Percentiles rank a stretch among this genome's conserved stretches.
These are phyloP conservation scores for Lobophora halterata DNA, from an alignment of 2,888 invertebrate genomes.

Conservation along the genomic window DNA sequence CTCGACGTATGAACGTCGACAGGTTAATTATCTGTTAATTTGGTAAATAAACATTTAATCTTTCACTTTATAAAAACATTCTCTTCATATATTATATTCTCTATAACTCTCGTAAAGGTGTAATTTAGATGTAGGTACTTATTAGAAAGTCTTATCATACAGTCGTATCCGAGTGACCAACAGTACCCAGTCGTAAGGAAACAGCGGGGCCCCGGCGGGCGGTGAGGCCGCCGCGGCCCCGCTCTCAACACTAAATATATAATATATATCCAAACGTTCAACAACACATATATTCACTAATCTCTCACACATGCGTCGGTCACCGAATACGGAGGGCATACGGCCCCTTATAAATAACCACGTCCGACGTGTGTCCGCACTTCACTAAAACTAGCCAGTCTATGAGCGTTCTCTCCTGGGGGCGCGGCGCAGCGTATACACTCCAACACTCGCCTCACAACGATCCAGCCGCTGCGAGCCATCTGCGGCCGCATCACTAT, in stretches of 20 bases:
- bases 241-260: constrained; percentile 75
- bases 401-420: constrained; percentile 75
- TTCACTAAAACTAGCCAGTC: constrained; percentile 79
- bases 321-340: constrained; percentile 62
- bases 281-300: constrained; percentile 80
- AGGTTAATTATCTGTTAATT: constrained; percentile 61
- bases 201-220: constrained; percentile 46
- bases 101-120: constrained; percentile 69
- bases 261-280: constrained; percentile 78
- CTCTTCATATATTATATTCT: constrained; percentile 76
- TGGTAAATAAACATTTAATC: constrained; percentile 75
- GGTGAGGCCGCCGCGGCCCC: constrained; percentile 41
- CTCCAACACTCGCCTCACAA: too few species aligned
- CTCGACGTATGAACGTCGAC: constrained; percentile 47
- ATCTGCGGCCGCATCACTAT: too few species aligned
- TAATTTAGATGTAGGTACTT: constrained; percentile 74
- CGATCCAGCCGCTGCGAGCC: too few species aligned
- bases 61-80: constrained; percentile 74
- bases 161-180: constrained; percentile 74
- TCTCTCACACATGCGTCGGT: constrained; percentile 70
- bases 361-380: constrained; percentile 69
- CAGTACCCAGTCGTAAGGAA: constrained; percentile 67
- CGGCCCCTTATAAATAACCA: constrained; percentile 47
- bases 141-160: constrained; percentile 64
- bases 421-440: constrained; percentile 25